Base-by-base conservation (phyloP, 2,113 vertebrate genomes). In the Brachionichthys hirsutus region DNA sequence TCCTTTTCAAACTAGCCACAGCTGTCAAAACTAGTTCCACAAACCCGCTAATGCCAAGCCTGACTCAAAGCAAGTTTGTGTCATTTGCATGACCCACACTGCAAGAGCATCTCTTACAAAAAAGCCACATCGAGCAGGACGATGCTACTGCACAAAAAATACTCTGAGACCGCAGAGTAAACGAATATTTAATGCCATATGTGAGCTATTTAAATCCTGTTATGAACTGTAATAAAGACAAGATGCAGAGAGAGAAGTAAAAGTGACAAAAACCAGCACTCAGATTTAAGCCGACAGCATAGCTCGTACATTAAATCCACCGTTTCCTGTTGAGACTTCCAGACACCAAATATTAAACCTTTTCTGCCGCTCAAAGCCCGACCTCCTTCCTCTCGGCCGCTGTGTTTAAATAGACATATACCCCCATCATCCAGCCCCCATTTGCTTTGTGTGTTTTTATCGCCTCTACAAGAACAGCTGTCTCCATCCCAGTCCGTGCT, bases 381-480 rank as follows among this genome's bases (percentile, higher is more conserved):
- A 69, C 71, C 51, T 70, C 49, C 73, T 77, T 80, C 70, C 51
- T 47, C 48, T 40, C 4, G 12, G 38, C 63, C 45, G 70, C 54
- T 65, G 57, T 63, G 30, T 70, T 76, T 64, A 75, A 76, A 74
- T 17, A 71, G 73, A 59, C 67, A 66, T 64, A 74, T 75, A 61
- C 58, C 65, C 53, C 63, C 56, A 46, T 73, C 54, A 54, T 78
- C 64, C 43, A 18, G 42, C 71, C 69, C 41, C 43, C 63, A 65
- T 83, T 82, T 75, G 38, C 67, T 80, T 77, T 79, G 68, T 80
- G 59, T 75, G 53, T 62, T 65, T 80, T 82, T 86, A 82, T 74
- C 74, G 55, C 66, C 65, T 73, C 66, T 70, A 72, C 72, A 77
- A 52, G 64, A 82, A 58, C 82, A 84, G 84, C 84, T 89, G 81